Base-by-base conservation (phyloP, 1,140 invertebrate genomes). In the Idris sp. region DNA sequence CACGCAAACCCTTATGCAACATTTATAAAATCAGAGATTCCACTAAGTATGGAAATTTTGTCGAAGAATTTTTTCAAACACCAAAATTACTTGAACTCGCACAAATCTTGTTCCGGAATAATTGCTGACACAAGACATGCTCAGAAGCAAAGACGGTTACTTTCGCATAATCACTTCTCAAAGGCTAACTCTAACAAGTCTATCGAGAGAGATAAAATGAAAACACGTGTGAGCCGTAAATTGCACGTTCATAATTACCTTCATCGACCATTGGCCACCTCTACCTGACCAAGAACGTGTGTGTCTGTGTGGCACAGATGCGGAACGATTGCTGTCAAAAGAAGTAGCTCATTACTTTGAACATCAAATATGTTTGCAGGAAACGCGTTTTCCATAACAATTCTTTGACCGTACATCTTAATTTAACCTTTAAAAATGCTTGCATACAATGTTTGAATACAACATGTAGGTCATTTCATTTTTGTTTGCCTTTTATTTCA, bases 191-290 rank as follows among this genome's bases (percentile, higher is more conserved):
- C 51, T 51, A 51, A 62, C 49, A 56, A 56, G 36, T 62, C 58
- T 26, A 31, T 56, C 41, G 58, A 46, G 51, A 31, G 40, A 54
- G 51, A 67, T 67, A 62, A 68, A 62, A 49, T 44, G 49, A 18
- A 54, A 56, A 46, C 59, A 64, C 59, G 68, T 72, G 49, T 58
- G 31, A 43, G 31, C 51, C 53, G 44, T 64, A 72, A 72, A 72
- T 64, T 72, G 51, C 41, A 49, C 36, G 31, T 13, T 72, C 58
- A 72, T 72, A 72, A 72, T 72, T 71, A 54, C 56, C 31, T 43
- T 7, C 43, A 10, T 2, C 30, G 56, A 53, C 43, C 36, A 36
- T 62, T 40, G 15, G 19, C 28, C 10, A 54, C 35, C 51, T n/a
- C n/a, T 49, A 64, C 40, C 16, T 41, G 13, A 41, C 30, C 15